Evolutionary conservation across 2,113 vertebrate species (phyloP), one percentile per base, ranked within the genome.

Genomic region (Naja naja): DNA sequence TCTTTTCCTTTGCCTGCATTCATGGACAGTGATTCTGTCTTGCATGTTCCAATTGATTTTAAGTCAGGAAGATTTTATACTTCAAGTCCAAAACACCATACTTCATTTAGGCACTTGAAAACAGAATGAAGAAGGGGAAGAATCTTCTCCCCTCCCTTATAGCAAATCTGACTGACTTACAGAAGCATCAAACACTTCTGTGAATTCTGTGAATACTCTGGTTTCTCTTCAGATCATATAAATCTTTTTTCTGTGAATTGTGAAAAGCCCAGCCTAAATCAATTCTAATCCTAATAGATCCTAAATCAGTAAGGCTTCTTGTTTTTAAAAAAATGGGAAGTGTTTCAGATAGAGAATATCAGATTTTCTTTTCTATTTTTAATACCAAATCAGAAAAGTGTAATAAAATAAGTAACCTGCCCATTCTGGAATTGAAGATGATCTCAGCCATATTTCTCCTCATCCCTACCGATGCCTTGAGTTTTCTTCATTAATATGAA

Each of bases 51-150:
- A 92, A 94, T 49, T 89, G 88, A 92, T 95, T 94, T 93, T 14
- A 85, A 90, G 85, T 91, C 88, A 92, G 86, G 74, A 58, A 94
- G 87, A 27, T 18, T 94, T 85, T 8, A 91, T 91, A 94, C 85
- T 95, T 94, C 91, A 69, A 92, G 39, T 89, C 89, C 91, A 74
- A 87, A 92, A 54, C 53, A n/a, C 5, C 8, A 1, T 93, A 92
- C 89, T 95, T 96, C 91, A 92, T 86, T 60, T 22, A 47, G 90
- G 90, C 85, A 89, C 91, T 90, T 93, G 55, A 91, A 94, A 93
- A 74, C 20, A 92, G 90, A 55, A 52, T 55, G 18, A 16, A 53
- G 81, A 7, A 0, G 53, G 30, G 58, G 54, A 74, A 2, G 0
- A 87, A 12, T 86, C 55, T 93, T 54, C n/a, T 3, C 4, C 16